phyloP scores from a whole-genome alignment of 2,113 vertebrate species.

The Bothrops jararaca region DNA sequence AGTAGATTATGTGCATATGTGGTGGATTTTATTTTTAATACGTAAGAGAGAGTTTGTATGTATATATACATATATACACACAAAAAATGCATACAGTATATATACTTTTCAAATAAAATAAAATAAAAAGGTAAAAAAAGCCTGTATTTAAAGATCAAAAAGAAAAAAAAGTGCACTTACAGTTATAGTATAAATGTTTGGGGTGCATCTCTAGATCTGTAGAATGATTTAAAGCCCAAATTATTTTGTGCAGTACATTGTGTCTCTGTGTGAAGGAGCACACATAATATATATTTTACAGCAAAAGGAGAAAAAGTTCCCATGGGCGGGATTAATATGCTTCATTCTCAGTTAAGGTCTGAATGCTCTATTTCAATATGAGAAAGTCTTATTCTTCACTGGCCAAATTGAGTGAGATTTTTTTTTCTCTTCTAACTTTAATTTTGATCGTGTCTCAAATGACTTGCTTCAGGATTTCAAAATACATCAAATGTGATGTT shows the following conservation, averaged over 20 bases:
- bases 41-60: conserved; percentile 43
- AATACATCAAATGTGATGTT: background rate
- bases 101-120: conserved; percentile 38
- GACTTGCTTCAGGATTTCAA: background rate
- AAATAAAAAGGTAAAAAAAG: conserved; percentile 37
- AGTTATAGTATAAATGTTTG: conserved; percentile 29
- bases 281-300: background rate
- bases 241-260: conserved; percentile 36
- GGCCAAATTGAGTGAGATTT: background rate
- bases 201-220: conserved; percentile 20
- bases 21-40: conserved; percentile 43
- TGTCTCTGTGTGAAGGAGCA: background rate
- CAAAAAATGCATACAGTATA: too few relatives aligned
- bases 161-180: conserved; percentile 5
- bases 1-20: conserved; percentile 43
- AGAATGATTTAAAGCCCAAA: conserved; percentile 20
- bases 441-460: background rate
- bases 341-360: background rate
- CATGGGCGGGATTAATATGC: background rate
- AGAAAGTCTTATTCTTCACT: background rate
- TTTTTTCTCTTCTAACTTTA: background rate
- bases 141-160: conserved; percentile 39
- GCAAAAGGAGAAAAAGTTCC: background rate
- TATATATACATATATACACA: background rate
- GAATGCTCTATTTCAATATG: background rate